Evolutionary conservation across 2,888 invertebrate genomes (phyloP), one percentile per base, ranked within the genome.

Genomic region (Ecliptopera silaceata): DNA sequence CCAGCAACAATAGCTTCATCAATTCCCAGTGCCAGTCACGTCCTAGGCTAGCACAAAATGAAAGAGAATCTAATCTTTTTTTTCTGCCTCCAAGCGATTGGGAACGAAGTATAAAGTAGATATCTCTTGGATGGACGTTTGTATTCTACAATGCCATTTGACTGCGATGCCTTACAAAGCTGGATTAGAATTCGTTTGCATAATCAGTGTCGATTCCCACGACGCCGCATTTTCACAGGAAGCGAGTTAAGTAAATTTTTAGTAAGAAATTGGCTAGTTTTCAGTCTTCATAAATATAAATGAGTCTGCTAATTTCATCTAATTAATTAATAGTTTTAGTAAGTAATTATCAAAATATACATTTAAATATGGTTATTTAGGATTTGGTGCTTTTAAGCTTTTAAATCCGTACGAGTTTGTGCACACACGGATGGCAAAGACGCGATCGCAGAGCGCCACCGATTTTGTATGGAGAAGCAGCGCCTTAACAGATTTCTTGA

Each of bases 1-100:
- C 68, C 66, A 62, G 72, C 73, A 77, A 82, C 79, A 81, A 81
- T 78, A 71, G 76, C 77, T 77, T 75, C 79, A 78, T 82, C 80
- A 73, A 74, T 82, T 82, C 69, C 72, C 72, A 72, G 79, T 79
- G 73, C 84, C 64, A 77, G 80, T 83, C 85, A 85, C 85, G 85
- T 84, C 68, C 72, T 63, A 36, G 36, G 15, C 34, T 34, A 59
- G 74, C 75, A 77, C 82, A 82, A 84, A 26, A 85, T 85, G 83
- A 85, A 80, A 79, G 81, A 80, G 82, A 84, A 86, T 85, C 82
- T 83, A 84, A 84, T 85, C 79, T 85, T 80, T 82, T 48, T 82
- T 82, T 81, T 75, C 72, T 76, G 71, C 72, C 68, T 72, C 68
- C 65, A 75, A 79, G 78, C 82, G 82, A 82, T 84, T 83, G 82